Evolutionary conservation across 2,797 vertebrate genomes (phyloP), one percentile per base, ranked within the genome.

Genomic region (Amblyraja radiata): DNA sequence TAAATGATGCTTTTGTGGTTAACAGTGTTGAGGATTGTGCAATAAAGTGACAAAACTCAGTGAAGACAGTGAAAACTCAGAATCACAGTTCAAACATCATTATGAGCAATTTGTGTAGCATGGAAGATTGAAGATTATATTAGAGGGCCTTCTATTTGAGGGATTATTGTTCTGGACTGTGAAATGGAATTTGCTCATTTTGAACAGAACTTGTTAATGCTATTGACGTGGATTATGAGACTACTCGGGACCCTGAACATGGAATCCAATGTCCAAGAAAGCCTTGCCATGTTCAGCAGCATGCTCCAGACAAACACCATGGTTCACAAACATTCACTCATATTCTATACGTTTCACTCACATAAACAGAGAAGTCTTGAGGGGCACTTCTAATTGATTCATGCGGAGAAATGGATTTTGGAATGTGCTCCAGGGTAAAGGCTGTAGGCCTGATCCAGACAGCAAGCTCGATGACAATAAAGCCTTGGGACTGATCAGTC

Each of bases 381-480:
- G 98, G 98, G 0, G 99, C 98, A 0, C 98, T 99, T 95, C 98
- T 96, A 73, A 99, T 98, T 94, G 95, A 97, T 16, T 97, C 97
- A 1, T 96, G 97, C 23, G 98, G 98, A 0, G 98, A 98, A 94
- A 98, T 96, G 86, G 96, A 96, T 93, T 95, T 97, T 0, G 98
- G 97, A 93, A 99, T 97, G 91, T 99, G 98, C 94, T 99, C 99
- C 93, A 99, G 94, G 0, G 98, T 98, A 94, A 99, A 97, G 0
- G 98, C 98, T 0, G 95, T 98, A 93, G 98, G 97, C 32, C 11
- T 96, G 93, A 99, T 96, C 0, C 96, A 95, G 93, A 97, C 96
- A 1, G 99, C 98, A 46, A 99, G 97, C 1, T 97, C 96, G 94
- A 99, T 96, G 94, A 99, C 96, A 0, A 98, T 97, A 32, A 97